Evolutionary conservation across 1,140 invertebrate genomes (phyloP), one percentile per base, ranked within the genome.

Genomic region (Drosophila miranda): DNA sequence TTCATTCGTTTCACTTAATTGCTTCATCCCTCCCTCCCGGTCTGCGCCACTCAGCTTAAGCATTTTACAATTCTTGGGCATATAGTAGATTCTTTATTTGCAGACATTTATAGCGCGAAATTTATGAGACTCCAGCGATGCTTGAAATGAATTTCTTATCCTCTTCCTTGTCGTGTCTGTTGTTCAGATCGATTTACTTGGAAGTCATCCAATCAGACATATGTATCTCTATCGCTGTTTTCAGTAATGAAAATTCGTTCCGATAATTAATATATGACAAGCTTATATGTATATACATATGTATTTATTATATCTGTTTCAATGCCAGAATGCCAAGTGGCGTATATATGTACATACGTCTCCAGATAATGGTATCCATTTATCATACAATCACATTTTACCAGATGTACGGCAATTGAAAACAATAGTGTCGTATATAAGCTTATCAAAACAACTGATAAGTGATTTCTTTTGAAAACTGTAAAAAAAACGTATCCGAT

Each of bases 241-340:
- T 62, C 56, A 48, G 68, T 80, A 86, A 86, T 84, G 74, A 70
- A 81, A 84, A 84, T 84, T 86, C 69, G 81, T 84, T 86, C 54
- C 81, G 82, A 86, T 86, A 77, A 84, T 84, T 84, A 86, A 86
- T 81, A 86, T 74, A 84, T 66, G 81, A 86, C 80, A 84, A 67
- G 73, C 82, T 59, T 78, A 78, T 60, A 5, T 13, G 9, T 34
- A 11, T 34, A 9, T 34, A 11, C 4, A 11, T 38, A 13, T 38
- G 9, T 38, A 4, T 38, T 38, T 38, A 4, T 38, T 16, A 16
- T 19, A 13, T 38, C 34, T 38, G 34, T 67, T 73, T 80, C 73
- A 84, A 73, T 84, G 81, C 51, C 74, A 66, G 42, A 46, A 54
- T 14, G 56, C 30, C 69, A 69, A 69, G 46, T 67, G 43, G 13